Conservation (phyloP, 2,113 vertebrate genomes). For the Callaeas wilsoni region DNA sequence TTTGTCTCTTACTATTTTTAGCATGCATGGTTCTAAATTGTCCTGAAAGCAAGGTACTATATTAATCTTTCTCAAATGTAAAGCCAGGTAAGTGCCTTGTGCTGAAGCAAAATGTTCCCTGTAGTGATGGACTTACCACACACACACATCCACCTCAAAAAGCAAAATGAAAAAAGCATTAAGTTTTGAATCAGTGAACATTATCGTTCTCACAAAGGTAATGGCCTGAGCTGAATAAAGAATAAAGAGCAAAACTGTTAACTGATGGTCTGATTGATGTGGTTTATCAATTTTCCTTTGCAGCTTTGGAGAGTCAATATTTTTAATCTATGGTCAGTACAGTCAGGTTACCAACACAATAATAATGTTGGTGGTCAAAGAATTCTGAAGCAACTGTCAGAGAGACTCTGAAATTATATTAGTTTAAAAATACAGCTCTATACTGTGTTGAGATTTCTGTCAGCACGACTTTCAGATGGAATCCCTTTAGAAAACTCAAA, state of each 20-base stretch:
- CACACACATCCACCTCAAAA: background rate
- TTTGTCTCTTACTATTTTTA: background rate
- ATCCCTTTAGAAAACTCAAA: background rate
- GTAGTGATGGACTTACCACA: background rate
- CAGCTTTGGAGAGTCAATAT: background rate
- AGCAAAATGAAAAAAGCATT: background rate
- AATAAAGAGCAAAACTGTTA: background rate
- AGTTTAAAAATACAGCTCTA: background rate
- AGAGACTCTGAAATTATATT: background rate
- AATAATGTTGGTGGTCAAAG: background rate
- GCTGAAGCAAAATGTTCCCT: background rate
- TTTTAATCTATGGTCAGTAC: background rate
- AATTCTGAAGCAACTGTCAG: background rate
- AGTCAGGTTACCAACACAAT: background rate
- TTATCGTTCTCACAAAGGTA: background rate
- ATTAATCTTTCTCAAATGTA: background rate
- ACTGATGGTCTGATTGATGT: background rate
- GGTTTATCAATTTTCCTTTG: background rate
- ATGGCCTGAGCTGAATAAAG: background rate
- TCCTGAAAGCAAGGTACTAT: background rate
- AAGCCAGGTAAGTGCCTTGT: background rate
- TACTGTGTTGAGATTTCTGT: background rate
- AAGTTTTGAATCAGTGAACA: background rate
- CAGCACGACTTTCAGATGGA: background rate
- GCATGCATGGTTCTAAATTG: background rate